A percentile compares a stretch with the other conserved stretches of the same genome.
Evolutionary conservation across 2,797 vertebrate species (phyloP).

Genomic region (Sebastes ruberrimus): DNA sequence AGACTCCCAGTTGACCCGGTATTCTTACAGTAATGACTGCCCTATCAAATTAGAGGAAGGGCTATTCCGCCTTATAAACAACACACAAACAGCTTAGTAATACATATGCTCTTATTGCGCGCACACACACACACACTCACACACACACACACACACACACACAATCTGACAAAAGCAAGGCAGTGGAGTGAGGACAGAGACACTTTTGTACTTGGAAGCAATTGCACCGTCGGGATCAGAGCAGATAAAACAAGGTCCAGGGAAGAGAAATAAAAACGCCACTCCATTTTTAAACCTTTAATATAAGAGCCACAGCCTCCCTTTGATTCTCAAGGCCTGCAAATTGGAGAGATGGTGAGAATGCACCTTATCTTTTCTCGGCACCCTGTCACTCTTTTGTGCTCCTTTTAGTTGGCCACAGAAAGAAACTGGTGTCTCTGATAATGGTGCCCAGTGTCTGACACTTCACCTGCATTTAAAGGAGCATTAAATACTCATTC

Average conservation of each 20-base stretch:
- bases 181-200: conserved; percentile 12
- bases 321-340: conserved; percentile 62
- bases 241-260: conserved; percentile 57
- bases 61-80: not conserved
- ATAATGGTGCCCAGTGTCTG: conserved; percentile 56
- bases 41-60: conserved; percentile 7
- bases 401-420: conserved; percentile 45
- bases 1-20: conserved; percentile 12
- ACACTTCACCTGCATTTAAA: conserved; percentile 56
- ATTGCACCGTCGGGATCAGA: conserved; percentile 49
- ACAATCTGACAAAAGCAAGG: conserved; percentile 5
- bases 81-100: not conserved
- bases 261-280: conserved; percentile 53
- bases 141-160: not conserved
- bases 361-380: conserved; percentile 71
- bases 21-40: conserved; percentile 21
- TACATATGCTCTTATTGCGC: not conserved
- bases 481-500: conserved; percentile 34
- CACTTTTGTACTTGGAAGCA: conserved; percentile 51
- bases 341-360: conserved; percentile 66
- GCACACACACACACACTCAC: not conserved
- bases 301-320: conserved; percentile 42
- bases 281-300: conserved; percentile 69
- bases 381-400: conserved; percentile 65
- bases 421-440: conserved; percentile 57